Evolutionary conservation across 2,888 invertebrate genomes (phyloP).

Genomic region (Epinotia nisella): DNA sequence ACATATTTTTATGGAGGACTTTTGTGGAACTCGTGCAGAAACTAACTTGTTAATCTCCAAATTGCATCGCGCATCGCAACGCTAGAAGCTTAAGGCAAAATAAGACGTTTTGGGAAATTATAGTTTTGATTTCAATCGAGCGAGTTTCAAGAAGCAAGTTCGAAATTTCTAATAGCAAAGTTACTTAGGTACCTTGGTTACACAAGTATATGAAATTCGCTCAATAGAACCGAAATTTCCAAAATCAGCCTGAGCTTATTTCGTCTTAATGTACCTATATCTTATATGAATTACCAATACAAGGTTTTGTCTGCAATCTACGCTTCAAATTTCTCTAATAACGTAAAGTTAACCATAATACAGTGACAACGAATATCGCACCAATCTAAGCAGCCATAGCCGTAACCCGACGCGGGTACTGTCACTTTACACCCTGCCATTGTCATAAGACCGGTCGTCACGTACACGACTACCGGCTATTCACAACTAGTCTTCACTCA

Average conservation of each 20-base stretch:
- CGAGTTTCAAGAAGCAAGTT: not conserved
- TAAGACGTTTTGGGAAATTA: not conserved
- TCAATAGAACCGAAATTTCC: not conserved
- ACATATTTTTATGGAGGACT: not conserved
- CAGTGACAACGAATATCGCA: not conserved
- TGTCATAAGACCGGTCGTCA: slow-evolving; percentile 14
- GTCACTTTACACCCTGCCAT: slow-evolving; percentile 7
- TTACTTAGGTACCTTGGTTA: no score
- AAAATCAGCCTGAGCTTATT: not conserved
- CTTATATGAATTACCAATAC: not conserved
- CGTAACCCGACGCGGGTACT: slow-evolving; percentile 6
- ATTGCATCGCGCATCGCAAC: not conserved
- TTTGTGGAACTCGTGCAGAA: not conserved
- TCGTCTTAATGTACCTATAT: not conserved
- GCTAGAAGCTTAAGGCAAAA: not conserved
- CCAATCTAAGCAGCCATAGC: not conserved
- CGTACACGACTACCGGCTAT: not conserved
- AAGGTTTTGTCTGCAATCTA: not conserved
- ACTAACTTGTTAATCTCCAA: no score
- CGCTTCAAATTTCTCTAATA: not conserved
- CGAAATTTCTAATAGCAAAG: no score
- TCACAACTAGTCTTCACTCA: not conserved
- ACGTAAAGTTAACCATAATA: not conserved
- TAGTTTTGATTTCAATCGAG: not conserved
- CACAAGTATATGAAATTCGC: not conserved